Evolutionary conservation across 1,140 invertebrate species (phyloP).

Genomic region (Melipona quadrifasciata): DNA sequence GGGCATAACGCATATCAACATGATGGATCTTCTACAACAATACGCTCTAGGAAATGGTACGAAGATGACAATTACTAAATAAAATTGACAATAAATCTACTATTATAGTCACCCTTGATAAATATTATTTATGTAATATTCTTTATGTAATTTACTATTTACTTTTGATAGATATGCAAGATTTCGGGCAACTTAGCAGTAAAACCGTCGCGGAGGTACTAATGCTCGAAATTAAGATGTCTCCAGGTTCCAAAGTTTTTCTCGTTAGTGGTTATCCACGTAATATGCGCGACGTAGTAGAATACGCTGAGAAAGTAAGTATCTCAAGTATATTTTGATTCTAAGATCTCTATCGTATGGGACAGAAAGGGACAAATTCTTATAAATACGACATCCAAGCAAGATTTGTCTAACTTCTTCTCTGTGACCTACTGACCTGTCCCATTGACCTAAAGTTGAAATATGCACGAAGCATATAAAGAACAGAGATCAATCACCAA

Average conservation of each 20-base stretch:
- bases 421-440: no score
- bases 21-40: slow-evolving; percentile 93
- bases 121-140: neutral
- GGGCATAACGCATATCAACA: slow-evolving; percentile 93
- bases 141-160: slow-evolving; percentile 6
- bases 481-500: neutral
- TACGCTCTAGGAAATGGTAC: slow-evolving; percentile 93
- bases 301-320: slow-evolving; percentile 93
- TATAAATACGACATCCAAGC: neutral
- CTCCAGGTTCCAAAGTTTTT: slow-evolving; percentile 93
- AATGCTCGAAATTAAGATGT: slow-evolving; percentile 97
- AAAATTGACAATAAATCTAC: neutral
- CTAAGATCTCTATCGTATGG: neutral
- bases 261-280: slow-evolving; percentile 97
- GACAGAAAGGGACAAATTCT: neutral
- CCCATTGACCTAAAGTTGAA: neutral
- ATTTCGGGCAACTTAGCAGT: slow-evolving; percentile 91
- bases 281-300: slow-evolving; percentile 94
- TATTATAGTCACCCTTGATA: neutral
- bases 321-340: neutral
- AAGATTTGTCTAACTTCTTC: no score
- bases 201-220: slow-evolving; percentile 93
- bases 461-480: neutral
- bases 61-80: slow-evolving; percentile 38
- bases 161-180: slow-evolving; percentile 87